Conservation (phyloP, 2,797 vertebrate genomes). For the Clarias laeviceps region DNA sequence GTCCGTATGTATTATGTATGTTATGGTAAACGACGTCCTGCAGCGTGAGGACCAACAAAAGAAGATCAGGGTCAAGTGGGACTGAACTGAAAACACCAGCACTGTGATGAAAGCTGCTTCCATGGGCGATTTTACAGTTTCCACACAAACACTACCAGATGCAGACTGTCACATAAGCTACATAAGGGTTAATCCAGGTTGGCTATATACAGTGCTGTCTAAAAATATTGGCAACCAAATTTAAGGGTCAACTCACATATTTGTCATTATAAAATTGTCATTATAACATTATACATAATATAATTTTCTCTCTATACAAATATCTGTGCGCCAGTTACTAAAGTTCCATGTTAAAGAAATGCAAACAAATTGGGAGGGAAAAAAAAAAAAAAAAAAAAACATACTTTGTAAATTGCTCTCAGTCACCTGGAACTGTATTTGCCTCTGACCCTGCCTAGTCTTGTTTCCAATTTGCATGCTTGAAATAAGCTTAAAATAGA, state of each 20-base stretch:
- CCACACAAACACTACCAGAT: not conserved
- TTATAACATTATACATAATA: not conserved
- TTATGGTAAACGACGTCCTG: slow-evolving; percentile 23
- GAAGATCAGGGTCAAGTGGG: slow-evolving; percentile 4
- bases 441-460: not conserved
- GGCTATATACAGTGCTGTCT: not conserved
- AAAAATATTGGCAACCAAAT: not conserved
- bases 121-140: not conserved
- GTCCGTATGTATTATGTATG: slow-evolving; percentile 49
- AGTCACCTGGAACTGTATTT: not conserved
- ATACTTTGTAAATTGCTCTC: not conserved
- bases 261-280: not conserved
- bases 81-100: not conserved
- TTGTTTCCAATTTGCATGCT: not conserved
- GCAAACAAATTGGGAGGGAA: not conserved
- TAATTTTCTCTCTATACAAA: not conserved
- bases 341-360: not conserved
- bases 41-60: slow-evolving; percentile 13
- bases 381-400: not conserved
- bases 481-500: not conserved
- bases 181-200: no score
- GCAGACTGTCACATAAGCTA: not conserved
- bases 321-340: not conserved
- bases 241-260: not conserved
- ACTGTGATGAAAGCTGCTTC: not conserved